Percentiles rank a stretch among this genome's conserved stretches.
Conservation (phyloP, 2,797 vertebrate species). For the Anniella stebbinsi region DNA sequence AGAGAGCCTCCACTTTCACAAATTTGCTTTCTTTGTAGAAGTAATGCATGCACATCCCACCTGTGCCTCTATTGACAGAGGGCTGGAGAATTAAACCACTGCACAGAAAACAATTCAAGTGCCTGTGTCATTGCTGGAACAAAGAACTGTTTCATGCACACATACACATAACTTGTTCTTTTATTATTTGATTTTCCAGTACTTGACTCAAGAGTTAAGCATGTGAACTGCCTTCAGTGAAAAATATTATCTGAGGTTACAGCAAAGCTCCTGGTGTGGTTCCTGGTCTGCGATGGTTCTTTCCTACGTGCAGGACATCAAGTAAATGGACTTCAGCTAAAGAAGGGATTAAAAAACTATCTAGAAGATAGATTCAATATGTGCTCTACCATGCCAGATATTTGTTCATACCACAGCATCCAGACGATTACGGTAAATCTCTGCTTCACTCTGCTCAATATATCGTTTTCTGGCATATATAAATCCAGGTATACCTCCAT, state of each 20-base stretch:
- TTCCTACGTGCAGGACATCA: background rate
- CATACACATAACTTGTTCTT: background rate
- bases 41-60: background rate
- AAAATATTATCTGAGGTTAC: background rate
- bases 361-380: background rate
- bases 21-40: background rate
- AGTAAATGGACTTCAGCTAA: background rate
- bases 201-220: background rate
- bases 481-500: slow-evolving; percentile 91
- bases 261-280: background rate
- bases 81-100: background rate
- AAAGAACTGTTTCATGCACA: background rate
- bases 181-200: background rate
- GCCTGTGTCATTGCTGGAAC: background rate
- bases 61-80: background rate
- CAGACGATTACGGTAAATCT: slow-evolving; percentile 85
- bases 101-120: background rate
- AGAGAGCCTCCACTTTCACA: background rate
- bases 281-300: background rate
- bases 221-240: background rate
- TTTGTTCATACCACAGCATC: slow-evolving; percentile 88
- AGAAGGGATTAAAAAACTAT: background rate
- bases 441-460: slow-evolving; percentile 87
- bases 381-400: slow-evolving; percentile 2
- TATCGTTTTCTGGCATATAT: slow-evolving; percentile 82